Evolutionary conservation across 2,888 invertebrate genomes (phyloP).

Genomic region (Tryphoninae sp.): DNA sequence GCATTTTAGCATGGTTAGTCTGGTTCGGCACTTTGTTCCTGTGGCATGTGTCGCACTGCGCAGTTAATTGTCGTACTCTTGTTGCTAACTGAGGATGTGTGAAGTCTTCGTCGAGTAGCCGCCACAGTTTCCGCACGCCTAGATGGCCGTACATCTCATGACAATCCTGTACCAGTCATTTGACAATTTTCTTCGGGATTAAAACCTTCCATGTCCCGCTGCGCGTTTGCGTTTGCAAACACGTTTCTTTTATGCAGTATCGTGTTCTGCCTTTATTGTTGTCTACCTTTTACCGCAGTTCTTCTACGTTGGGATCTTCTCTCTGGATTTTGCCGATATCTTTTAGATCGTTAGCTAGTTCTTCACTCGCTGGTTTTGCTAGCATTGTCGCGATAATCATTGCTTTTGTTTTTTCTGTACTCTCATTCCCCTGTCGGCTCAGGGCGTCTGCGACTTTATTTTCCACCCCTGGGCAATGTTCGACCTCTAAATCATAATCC

Average conservation of each 20-base stretch:
- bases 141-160: slow-evolving; percentile 21
- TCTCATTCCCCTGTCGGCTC: background rate
- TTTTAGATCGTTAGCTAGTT: too few species aligned
- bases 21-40: background rate
- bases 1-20: background rate
- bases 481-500: background rate
- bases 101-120: slow-evolving; percentile 3
- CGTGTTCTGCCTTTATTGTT: too few species aligned
- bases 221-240: too few species aligned
- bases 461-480: slow-evolving; percentile 6
- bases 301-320: too few species aligned
- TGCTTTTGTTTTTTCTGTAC: background rate
- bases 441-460: slow-evolving; percentile 17
- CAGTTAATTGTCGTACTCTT: background rate
- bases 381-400: slow-evolving; percentile 8
- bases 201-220: background rate
- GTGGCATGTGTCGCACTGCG: slow-evolving; percentile 11
- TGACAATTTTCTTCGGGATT: background rate
- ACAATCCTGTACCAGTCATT: background rate
- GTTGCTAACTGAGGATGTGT: background rate
- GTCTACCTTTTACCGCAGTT: too few species aligned
- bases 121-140: slow-evolving; percentile 4
- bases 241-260: too few species aligned
- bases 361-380: too few species aligned
- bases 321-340: too few species aligned